phyloP scores from a whole-genome alignment of 2,113 vertebrate genomes.

The Hemiscyllium ocellatum region DNA sequence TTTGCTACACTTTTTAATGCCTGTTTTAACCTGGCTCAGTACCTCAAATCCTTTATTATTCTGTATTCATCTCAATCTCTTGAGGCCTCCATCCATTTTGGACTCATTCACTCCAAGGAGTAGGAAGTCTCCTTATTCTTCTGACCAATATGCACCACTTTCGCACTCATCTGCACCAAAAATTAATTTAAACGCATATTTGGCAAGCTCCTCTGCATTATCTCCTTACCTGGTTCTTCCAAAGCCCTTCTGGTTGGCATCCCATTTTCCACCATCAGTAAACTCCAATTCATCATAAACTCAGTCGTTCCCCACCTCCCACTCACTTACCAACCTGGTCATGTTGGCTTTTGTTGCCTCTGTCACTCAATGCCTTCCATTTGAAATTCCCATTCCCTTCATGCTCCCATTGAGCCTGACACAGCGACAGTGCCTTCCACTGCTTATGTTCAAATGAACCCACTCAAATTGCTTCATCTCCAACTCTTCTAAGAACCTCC shows the following conservation, averaged over 20 bases:
- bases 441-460: too few relatives aligned
- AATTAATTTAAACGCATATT: background rate
- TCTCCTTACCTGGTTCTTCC: background rate
- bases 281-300: background rate
- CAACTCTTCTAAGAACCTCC: background rate
- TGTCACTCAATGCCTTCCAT: background rate
- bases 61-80: background rate
- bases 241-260: background rate
- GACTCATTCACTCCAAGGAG: background rate
- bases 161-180: background rate
- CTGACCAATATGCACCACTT: background rate
- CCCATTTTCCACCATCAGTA: background rate
- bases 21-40: background rate
- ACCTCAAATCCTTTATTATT: background rate
- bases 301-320: background rate
- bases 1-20: background rate
- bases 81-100: background rate
- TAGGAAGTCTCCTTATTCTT: background rate
- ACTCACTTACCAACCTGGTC: background rate
- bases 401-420: too few relatives aligned
- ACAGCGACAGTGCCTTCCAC: background rate
- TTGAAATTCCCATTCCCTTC: background rate
- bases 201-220: background rate
- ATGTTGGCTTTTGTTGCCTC: background rate
- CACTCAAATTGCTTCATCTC: background rate